Evolutionary conservation across 1,140 invertebrate species (phyloP).

Genomic region (Bombus ignitus): DNA sequence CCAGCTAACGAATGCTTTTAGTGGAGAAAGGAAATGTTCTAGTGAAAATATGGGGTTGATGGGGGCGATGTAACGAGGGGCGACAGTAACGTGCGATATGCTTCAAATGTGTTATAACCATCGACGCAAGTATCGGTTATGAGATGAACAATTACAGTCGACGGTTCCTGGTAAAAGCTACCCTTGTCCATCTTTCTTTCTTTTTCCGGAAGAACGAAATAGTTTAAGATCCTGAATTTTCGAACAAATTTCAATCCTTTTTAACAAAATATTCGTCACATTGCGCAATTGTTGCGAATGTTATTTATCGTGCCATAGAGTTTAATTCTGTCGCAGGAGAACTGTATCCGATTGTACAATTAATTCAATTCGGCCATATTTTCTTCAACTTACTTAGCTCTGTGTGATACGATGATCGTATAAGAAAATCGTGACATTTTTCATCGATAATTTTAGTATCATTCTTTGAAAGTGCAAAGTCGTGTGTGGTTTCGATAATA

Average conservation of each 20-base stretch:
- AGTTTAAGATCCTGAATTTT: background rate
- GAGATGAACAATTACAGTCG: background rate
- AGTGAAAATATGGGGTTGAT: background rate
- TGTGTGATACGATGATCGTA: no score
- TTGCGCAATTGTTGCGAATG: no score
- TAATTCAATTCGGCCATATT: no score
- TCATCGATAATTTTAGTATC: no score
- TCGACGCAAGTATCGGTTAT: background rate
- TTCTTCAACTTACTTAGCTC: no score
- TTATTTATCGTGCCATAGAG: no score
- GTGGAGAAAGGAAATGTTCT: background rate
- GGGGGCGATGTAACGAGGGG: background rate
- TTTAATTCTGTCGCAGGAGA: no score
- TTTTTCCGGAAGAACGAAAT: background rate
- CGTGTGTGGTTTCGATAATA: background rate
- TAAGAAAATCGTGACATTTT: no score
- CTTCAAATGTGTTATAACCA: background rate
- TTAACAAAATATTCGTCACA: background rate
- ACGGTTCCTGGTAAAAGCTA: no score
- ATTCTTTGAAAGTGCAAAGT: no score
- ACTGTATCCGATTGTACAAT: no score
- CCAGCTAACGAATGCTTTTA: background rate
- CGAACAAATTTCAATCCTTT: background rate
- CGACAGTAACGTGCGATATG: background rate
- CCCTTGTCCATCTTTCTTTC: background rate